These are phyloP conservation scores for Paralichthys olivaceus DNA, from an alignment of 2,113 vertebrate genomes.

Conservation along the genomic window DNA sequence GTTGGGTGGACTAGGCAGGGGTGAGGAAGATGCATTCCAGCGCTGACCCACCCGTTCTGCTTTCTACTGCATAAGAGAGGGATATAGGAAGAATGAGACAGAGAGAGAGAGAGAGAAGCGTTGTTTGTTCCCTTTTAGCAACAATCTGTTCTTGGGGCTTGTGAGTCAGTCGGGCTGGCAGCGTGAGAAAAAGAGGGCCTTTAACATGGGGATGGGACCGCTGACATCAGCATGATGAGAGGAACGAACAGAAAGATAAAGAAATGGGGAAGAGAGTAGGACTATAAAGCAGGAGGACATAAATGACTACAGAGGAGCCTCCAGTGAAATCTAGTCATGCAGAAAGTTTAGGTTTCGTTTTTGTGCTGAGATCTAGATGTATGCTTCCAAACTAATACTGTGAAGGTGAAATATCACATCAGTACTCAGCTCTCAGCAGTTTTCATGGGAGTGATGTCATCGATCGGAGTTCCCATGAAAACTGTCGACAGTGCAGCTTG, in stretches of 20 bases:
- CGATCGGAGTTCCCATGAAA: neutral
- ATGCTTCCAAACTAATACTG: neutral
- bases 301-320: neutral
- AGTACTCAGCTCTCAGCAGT: neutral
- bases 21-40: slow-evolving; percentile 45
- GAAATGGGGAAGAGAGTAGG: fast-evolving
- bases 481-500: neutral
- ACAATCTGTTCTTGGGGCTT: slow-evolving; percentile 57
- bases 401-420: neutral
- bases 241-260: slow-evolving; percentile 17
- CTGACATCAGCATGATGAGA: slow-evolving; percentile 58
- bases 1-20: slow-evolving; percentile 44
- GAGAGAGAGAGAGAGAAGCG: slow-evolving; percentile 17
- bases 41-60: slow-evolving; percentile 52
- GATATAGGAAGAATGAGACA: slow-evolving; percentile 8
- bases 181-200: slow-evolving; percentile 70
- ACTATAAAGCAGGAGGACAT: slow-evolving; percentile 18
- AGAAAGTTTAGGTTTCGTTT: neutral
- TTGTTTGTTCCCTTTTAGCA: slow-evolving; percentile 58
- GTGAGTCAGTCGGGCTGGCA: slow-evolving; percentile 33
- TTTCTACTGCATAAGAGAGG: slow-evolving; percentile 31
- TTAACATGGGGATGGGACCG: slow-evolving; percentile 42
- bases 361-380: neutral
- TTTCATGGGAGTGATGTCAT: neutral
- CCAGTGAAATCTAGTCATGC: neutral